Evolutionary conservation across 2,888 invertebrate genomes (phyloP).

Genomic region (Operophtera brumata): DNA sequence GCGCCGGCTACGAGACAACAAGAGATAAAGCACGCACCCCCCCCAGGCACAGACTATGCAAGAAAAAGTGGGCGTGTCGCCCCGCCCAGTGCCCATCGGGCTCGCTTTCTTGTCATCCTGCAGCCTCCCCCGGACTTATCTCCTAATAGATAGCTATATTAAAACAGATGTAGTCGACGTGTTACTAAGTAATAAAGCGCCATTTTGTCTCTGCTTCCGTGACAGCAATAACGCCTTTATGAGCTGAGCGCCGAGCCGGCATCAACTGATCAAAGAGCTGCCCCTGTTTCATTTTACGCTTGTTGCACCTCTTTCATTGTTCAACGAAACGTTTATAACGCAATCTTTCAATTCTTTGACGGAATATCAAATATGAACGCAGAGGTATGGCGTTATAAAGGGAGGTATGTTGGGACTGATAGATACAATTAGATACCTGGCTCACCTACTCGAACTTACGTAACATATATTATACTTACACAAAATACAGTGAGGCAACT

Average conservation of each 20-base stretch:
- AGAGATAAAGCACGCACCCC: slow-evolving; percentile 48
- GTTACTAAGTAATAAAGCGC: slow-evolving; percentile 81
- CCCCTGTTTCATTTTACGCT: slow-evolving; percentile 69
- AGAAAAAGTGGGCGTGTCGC: slow-evolving; percentile 77
- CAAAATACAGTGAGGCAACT: too few relatives aligned
- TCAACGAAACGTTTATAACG: slow-evolving; percentile 66
- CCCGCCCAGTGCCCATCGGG: slow-evolving; percentile 64
- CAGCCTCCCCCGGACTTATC: slow-evolving; percentile 63
- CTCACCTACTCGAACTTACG: neutral
- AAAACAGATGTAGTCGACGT: slow-evolving; percentile 76
- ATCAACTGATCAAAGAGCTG: slow-evolving; percentile 73
- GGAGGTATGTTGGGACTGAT: neutral
- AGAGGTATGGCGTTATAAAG: slow-evolving; percentile 12
- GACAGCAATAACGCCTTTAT: slow-evolving; percentile 73
- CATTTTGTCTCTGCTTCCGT: slow-evolving; percentile 76
- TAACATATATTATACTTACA: too few relatives aligned
- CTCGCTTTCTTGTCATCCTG: slow-evolving; percentile 64
- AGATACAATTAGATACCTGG: neutral
- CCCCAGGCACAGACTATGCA: slow-evolving; percentile 44
- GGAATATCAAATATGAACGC: slow-evolving; percentile 17
- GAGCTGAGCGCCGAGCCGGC: slow-evolving; percentile 66
- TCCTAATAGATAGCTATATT: slow-evolving; percentile 74
- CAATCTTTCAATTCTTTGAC: slow-evolving; percentile 55
- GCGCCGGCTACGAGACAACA: slow-evolving; percentile 35
- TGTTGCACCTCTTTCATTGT: slow-evolving; percentile 65